Evolutionary conservation across 2,888 invertebrate genomes (phyloP), one percentile per base, ranked within the genome.

Genomic region (Drosophila fungiperda): DNA sequence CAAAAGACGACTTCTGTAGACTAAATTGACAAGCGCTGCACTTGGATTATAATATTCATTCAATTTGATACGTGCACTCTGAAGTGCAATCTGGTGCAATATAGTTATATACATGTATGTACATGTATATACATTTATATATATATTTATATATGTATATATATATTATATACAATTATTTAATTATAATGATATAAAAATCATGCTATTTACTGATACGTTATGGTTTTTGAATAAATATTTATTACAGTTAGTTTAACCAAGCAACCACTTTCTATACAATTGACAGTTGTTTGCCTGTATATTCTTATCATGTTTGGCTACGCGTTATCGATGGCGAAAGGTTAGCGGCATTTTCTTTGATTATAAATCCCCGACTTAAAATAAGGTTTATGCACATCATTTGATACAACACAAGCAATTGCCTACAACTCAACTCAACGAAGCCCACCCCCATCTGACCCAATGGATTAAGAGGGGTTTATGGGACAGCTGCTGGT

Each of bases 261-360:
- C 29, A 38, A 42, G 26, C 23, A 20, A 32, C 40, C 36, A 58
- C 29, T 2, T 69, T 45, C 33, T 62, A 58, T 53, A 38, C 60
- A 53, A 45, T 59, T 49, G 52, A 35, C 61, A 58, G 15, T 6
- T 29, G 29, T 4, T 5, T 67, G 65, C 54, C 52, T 64, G 42
- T 26, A 42, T 9, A 23, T 50, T 76, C 40, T 78, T 78, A 76
- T 78, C 76, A 50, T 76, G 12, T 45, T 26, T 52, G 26, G 23
- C 20, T 61, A 40, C 57, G 55, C 38, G 65, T 71, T 80, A 78
- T 78, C 78, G 49, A 62, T 40, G 48, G 55, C 59, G 45, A 64
- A 63, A 76, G 80, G 76, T 80, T 76, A 78, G 76, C 80, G 71
- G 60, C 54, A 67, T 76, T 80, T 80, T 55, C 76, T 80, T 80